phyloP scores from a whole-genome alignment of 2,113 vertebrate species.

The Tenrec ecaudatus region DNA sequence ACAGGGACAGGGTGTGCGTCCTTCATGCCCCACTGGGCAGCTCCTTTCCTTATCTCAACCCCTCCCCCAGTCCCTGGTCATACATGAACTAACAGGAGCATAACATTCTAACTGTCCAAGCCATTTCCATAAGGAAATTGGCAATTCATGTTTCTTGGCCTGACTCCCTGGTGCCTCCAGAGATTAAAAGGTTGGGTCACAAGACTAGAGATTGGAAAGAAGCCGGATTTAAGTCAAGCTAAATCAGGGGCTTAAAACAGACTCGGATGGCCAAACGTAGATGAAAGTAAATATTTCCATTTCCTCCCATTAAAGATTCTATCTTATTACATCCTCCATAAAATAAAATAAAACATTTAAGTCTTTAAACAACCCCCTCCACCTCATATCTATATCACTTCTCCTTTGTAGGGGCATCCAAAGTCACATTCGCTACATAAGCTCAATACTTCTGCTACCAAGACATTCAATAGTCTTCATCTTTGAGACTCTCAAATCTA shows the following conservation, averaged over 20 bases:
- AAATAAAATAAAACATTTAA: neutral
- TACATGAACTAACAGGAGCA: constrained; percentile 55
- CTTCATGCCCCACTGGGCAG: constrained; percentile 63
- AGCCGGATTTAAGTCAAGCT: neutral
- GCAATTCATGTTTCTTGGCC: constrained; percentile 12
- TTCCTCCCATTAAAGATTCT: neutral
- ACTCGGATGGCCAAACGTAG: neutral
- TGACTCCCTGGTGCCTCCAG: constrained; percentile 13
- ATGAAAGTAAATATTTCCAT: neutral
- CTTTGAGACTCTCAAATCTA: neutral
- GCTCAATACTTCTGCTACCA: neutral
- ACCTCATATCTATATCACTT: neutral
- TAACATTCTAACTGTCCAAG: constrained; percentile 61
- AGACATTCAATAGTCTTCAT: neutral
- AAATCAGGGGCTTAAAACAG: neutral
- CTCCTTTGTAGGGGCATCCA: neutral
- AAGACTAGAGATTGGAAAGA: neutral
- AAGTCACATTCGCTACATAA: neutral
- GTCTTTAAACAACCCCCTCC: neutral
- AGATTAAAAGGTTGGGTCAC: constrained; percentile 37
- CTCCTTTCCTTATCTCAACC: neutral
- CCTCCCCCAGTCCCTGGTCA: neutral
- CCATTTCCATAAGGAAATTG: constrained; percentile 42
- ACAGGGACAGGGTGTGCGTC: constrained; percentile 11
- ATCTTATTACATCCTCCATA: neutral